Evolutionary conservation across 2,113 vertebrate species (phyloP), one percentile per base, ranked within the genome.

Genomic region (Microcebus griseorufus): DNA sequence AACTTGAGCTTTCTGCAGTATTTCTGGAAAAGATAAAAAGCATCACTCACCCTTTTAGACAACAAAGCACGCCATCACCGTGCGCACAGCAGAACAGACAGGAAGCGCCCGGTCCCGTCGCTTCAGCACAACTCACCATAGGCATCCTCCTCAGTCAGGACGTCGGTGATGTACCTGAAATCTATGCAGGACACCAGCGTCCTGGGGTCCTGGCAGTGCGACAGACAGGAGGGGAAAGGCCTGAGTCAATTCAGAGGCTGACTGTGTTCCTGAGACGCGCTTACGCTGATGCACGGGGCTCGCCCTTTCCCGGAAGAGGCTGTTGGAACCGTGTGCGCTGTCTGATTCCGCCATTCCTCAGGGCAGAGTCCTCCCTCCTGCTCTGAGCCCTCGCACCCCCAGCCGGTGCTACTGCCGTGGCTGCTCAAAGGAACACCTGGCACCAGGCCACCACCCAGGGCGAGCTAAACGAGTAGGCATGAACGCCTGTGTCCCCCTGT

Each of bases 101-200:
- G 17, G 53, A 37, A 11, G 25, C 42, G 55, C 20, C 51, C 9
- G 6, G 42, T 3, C 14, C 9, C 23, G 12, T 55, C 45, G n/a
- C 79, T 17, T 37, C 58, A 78, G 69, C 2, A 4, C 17, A 67
- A 86, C 98, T 99, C 97, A 99, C 99, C 98, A 1, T 98, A 97
- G 96, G 99, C 98, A 89, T 99, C 98, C 79, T 99, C 96, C 92
- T 99, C 99, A 1, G 98, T 99, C 6, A 99, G 97, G 27, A 98
- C 98, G 45, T 99, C 98, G 0, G 98, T 99, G 98, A 99, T 99
- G 70, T 99, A 99, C 97, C 99, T 98, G 97, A 99, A 99, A 98
- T 99, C 99, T 34, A 99, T 98, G 97, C 99, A 99, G 53, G 98
- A 99, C 42, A 99, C 87, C 39, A 99, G 97, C 94, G 90, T 96